Percentiles rank a stretch among this genome's conserved stretches.
Conservation (phyloP, 2,888 invertebrate genomes). For the Nomada goodeniana region DNA sequence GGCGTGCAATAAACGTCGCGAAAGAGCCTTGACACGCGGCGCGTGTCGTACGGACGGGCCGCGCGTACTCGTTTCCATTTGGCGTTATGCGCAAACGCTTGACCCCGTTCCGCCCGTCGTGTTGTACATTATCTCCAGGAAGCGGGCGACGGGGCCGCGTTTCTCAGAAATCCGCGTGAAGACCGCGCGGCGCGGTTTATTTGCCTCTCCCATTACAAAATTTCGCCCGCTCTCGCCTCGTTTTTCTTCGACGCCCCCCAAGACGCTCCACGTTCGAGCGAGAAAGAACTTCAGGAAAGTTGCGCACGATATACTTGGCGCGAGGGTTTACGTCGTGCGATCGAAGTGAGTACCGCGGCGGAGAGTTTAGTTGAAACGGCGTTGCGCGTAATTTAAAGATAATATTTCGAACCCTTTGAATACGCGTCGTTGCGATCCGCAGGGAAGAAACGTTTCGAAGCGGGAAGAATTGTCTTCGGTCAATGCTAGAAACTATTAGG, state of each 20-base stretch:
- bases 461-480: too few relatives aligned
- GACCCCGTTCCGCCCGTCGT: conserved; percentile 61
- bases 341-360: background rate
- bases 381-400: too few relatives aligned
- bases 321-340: background rate
- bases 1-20: conserved; percentile 55
- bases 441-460: too few relatives aligned
- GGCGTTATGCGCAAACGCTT: conserved; percentile 66
- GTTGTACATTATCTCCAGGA: conserved; percentile 63
- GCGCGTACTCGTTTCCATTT: conserved; percentile 65
- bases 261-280: background rate
- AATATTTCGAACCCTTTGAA: too few relatives aligned
- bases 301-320: background rate
- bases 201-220: background rate
- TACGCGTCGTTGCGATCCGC: too few relatives aligned
- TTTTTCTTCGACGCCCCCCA: background rate
- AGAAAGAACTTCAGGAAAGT: background rate
- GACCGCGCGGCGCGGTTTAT: conserved; percentile 18
- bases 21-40: conserved; percentile 65
- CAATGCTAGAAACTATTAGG: too few relatives aligned
- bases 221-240: background rate
- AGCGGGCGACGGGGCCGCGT: conserved; percentile 38
- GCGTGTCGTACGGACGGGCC: conserved; percentile 62
- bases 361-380: background rate
- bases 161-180: conserved; percentile 5